A percentile compares a stretch with the other conserved stretches of the same genome.
Evolutionary conservation across 2,888 invertebrate genomes (phyloP).

Genomic region (Agriopis aurantiaria): DNA sequence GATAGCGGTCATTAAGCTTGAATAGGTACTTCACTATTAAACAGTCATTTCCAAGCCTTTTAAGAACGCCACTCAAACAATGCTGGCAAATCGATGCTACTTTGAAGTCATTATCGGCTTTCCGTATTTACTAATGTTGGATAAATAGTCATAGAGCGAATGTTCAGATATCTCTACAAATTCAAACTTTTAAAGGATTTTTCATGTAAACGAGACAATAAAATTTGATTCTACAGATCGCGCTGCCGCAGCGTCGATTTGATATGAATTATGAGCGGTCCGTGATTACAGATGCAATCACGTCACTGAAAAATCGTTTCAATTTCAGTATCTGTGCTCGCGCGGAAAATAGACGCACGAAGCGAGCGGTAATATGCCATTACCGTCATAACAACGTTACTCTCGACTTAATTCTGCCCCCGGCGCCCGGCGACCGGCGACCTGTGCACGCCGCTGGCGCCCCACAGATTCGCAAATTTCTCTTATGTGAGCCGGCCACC

Average conservation of each 20-base stretch:
- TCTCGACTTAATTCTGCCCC: constrained; percentile 81
- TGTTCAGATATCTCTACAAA: constrained; percentile 19
- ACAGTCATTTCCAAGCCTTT: constrained; percentile 48
- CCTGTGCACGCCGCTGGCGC: constrained; percentile 46
- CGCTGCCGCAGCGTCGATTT: constrained; percentile 28
- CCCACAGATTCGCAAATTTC: constrained; percentile 69
- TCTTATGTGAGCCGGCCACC: constrained; percentile 60
- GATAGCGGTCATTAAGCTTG: constrained; percentile 47
- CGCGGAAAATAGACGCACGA: constrained; percentile 72
- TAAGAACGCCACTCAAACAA: constrained; percentile 48
- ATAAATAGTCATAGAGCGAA: constrained; percentile 31
- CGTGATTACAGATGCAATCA: constrained; percentile 72
- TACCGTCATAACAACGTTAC: constrained; percentile 81
- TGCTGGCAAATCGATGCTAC: constrained; percentile 44
- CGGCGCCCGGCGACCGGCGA: constrained; percentile 50
- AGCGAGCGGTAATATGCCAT: constrained; percentile 77
- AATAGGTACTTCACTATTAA: constrained; percentile 48
- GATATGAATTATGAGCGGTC: constrained; percentile 43
- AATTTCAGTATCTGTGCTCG: constrained; percentile 71
- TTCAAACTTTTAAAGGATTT: constrained; percentile 21
- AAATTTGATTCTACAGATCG: constrained; percentile 27
- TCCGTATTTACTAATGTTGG: constrained; percentile 40
- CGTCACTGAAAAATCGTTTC: constrained; percentile 79
- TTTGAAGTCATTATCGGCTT: constrained; percentile 43
- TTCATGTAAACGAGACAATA: constrained; percentile 32